Evolutionary conservation across 2,113 vertebrate species (phyloP).

Genomic region (Sinocyclocheilus maitianheensis): DNA sequence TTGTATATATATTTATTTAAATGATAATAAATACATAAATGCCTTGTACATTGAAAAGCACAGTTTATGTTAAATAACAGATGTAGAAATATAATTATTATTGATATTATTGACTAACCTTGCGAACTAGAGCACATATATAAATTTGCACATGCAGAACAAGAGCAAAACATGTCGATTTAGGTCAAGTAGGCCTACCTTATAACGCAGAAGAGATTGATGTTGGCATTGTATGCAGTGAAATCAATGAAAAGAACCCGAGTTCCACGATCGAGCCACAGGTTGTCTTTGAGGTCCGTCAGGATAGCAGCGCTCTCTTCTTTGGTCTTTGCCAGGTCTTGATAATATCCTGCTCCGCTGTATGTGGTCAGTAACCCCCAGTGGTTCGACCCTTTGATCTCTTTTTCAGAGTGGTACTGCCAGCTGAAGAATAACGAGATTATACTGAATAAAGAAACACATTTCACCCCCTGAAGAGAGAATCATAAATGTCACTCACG

Average conservation of each 20-base stretch:
- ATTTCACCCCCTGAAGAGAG: neutral
- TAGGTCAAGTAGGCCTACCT: constrained; percentile 71
- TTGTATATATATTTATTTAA: neutral
- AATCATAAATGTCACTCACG: constrained; percentile 76
- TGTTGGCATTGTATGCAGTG: constrained; percentile 97
- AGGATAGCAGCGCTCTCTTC: constrained; percentile 77
- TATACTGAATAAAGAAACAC: constrained; percentile 20
- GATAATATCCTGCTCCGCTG: constrained; percentile 90
- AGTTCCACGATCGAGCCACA: constrained; percentile 92
- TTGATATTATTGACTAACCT: neutral
- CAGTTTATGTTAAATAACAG: neutral
- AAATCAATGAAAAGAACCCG: constrained; percentile 91
- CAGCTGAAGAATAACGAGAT: constrained; percentile 75
- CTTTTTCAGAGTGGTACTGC: constrained; percentile 87
- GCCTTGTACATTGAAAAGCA: neutral
- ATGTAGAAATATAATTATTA: neutral
- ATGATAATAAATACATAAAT: neutral
- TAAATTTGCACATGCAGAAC: neutral
- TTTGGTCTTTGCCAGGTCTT: constrained; percentile 83
- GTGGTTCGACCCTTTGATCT: constrained; percentile 88
- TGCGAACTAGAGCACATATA: neutral
- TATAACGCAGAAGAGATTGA: constrained; percentile 96
- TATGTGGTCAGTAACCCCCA: constrained; percentile 93
- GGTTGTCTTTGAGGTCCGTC: constrained; percentile 76
- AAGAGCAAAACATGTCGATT: neutral